These are phyloP conservation scores for Martes martes DNA, from an alignment of 2,113 vertebrate genomes.

Conservation along the genomic window DNA sequence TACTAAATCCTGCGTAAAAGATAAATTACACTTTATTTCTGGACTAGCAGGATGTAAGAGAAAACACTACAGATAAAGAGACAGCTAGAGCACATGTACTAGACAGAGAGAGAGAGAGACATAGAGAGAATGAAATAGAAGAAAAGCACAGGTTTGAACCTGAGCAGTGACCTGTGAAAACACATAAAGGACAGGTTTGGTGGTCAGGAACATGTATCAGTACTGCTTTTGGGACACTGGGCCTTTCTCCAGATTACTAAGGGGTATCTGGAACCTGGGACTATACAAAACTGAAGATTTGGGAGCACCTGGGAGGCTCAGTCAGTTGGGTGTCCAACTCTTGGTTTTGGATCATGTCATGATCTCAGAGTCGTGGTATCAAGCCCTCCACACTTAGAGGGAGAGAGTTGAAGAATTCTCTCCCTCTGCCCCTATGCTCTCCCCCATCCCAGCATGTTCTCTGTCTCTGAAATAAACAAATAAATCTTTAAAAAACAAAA, in stretches of 20 bases:
- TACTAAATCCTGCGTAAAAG: not conserved
- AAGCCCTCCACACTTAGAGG: not conserved
- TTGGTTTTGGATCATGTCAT: not conserved
- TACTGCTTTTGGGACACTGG: not conserved
- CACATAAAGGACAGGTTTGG: not conserved
- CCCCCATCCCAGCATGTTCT: fast-evolving
- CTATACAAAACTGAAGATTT: not conserved
- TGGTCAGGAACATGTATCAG: not conserved
- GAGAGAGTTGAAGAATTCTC: not conserved
- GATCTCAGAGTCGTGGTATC: not conserved
- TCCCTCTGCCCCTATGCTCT: not conserved
- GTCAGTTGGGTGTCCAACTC: not conserved
- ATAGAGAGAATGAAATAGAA: not conserved
- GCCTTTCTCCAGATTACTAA: not conserved
- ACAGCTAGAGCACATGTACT: not conserved
- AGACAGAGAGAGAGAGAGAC: not conserved
- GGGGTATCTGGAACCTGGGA: not conserved
- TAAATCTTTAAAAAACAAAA: not conserved
- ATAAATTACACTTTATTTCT: not conserved
- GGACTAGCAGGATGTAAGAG: not conserved
- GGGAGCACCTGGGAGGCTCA: not conserved
- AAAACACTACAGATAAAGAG: not conserved
- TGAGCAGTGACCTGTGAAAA: not conserved
- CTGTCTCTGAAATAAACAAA: not conserved
- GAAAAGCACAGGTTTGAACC: not conserved